These are phyloP conservation scores for Aethes cnicana DNA, from an alignment of 2,888 invertebrate genomes.

Conservation along the genomic window DNA sequence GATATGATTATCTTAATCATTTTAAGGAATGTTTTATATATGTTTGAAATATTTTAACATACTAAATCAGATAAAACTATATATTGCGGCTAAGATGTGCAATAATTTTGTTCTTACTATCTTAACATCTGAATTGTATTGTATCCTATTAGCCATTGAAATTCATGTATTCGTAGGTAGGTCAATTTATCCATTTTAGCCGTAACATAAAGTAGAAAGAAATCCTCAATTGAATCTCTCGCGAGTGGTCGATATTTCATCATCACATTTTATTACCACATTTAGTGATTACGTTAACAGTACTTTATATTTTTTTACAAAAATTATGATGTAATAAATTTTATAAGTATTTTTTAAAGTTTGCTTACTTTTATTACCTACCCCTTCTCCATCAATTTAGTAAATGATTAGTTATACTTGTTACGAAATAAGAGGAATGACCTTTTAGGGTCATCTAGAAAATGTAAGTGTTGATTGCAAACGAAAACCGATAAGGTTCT, in stretches of 20 bases:
- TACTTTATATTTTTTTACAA: constrained; percentile 70
- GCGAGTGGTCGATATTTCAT: constrained; percentile 57
- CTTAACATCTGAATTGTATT: background rate
- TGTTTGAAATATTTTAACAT: constrained; percentile 19
- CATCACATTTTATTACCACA: constrained; percentile 78
- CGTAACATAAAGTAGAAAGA: constrained; percentile 25
- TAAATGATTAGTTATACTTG: no score
- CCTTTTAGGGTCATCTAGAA: constrained; percentile 12
- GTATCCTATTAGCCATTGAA: constrained; percentile 5
- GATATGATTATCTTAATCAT: constrained; percentile 18
- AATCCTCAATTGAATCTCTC: constrained; percentile 65
- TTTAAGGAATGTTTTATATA: constrained; percentile 11
- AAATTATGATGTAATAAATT: constrained; percentile 64
- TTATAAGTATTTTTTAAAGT: constrained; percentile 34
- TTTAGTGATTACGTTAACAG: constrained; percentile 67
- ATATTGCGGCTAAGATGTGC: constrained; percentile 9
- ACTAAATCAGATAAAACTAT: constrained; percentile 16
- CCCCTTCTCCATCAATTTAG: no score
- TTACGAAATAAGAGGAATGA: no score
- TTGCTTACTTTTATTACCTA: constrained; percentile 28
- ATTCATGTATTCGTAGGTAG: background rate
- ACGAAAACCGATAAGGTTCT: constrained; percentile 10
- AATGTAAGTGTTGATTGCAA: constrained; percentile 10
- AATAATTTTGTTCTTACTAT: constrained; percentile 3
- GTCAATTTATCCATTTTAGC: constrained; percentile 12